phyloP scores from a whole-genome alignment of 2,113 vertebrate species.

The Rhineura floridana region DNA sequence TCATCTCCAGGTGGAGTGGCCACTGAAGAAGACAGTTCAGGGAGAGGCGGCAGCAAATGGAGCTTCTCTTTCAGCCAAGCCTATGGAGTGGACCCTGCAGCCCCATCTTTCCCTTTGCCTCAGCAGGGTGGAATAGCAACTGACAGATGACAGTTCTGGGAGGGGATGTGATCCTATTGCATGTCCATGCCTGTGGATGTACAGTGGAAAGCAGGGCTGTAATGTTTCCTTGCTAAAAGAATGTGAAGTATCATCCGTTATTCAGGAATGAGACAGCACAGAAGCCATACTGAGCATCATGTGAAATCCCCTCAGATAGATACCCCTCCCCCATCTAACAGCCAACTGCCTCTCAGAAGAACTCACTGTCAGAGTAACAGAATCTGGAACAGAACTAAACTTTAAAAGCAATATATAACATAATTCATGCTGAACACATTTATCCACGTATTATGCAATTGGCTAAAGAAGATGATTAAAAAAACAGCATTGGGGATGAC shows the following conservation, averaged over 20 bases:
- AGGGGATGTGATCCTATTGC: not conserved
- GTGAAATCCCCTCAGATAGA: too few species aligned
- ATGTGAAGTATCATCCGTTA: not conserved
- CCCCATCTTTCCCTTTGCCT: not conserved
- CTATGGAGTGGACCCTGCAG: not conserved
- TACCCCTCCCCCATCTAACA: too few species aligned
- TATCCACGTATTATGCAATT: too few species aligned
- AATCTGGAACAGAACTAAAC: not conserved
- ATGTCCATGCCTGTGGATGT: not conserved
- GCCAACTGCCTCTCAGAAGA: not conserved
- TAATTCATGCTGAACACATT: not conserved
- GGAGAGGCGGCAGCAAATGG: not conserved
- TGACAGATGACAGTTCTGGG: not conserved
- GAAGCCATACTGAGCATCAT: too few species aligned
- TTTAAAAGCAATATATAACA: not conserved
- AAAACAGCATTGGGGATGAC: not conserved
- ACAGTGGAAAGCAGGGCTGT: not conserved
- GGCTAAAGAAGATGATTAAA: not conserved
- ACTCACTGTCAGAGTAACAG: not conserved
- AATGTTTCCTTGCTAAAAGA: not conserved
- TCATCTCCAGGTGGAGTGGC: not conserved
- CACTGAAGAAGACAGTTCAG: not conserved
- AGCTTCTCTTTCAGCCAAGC: not conserved
- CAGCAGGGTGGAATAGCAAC: not conserved
- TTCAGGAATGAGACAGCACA: not conserved